A percentile compares a stretch with the other conserved stretches of the same genome.
phyloP scores from a whole-genome alignment of 2,113 vertebrate genomes.

The Aviceda subcristata region DNA sequence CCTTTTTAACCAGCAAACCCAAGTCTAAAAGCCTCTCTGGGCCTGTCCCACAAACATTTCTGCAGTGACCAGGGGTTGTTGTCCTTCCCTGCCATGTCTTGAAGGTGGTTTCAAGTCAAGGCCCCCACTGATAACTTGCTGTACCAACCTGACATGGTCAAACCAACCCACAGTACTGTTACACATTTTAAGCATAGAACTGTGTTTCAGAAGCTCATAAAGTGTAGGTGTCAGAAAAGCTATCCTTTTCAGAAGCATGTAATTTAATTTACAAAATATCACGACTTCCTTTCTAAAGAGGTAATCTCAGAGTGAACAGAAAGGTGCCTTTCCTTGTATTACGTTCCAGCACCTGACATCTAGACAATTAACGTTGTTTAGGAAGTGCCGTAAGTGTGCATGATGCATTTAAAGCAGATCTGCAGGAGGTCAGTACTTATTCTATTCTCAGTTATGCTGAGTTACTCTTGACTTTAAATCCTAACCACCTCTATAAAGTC shows the following conservation, averaged over 20 bases:
- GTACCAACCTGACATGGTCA: neutral
- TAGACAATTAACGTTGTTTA: neutral
- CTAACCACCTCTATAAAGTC: neutral
- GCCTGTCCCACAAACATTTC: neutral
- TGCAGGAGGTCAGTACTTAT: neutral
- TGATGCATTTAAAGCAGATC: neutral
- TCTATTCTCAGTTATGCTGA: neutral
- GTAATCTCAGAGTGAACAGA: neutral
- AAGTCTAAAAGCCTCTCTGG: neutral
- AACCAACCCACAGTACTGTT: neutral
- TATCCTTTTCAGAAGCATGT: neutral
- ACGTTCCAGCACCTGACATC: neutral
- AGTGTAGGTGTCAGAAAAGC: neutral
- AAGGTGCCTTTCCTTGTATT: neutral
- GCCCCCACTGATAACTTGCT: neutral
- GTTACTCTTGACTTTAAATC: constrained; percentile 21
- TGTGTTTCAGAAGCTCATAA: neutral
- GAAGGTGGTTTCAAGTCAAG: neutral
- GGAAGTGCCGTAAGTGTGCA: neutral
- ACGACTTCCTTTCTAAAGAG: neutral
- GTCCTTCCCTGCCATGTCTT: neutral
- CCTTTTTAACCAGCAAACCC: neutral
- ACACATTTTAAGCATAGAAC: neutral
- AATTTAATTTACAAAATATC: neutral
- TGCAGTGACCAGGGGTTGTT: neutral